These are phyloP conservation scores for Agraylea sexmaculata DNA, from an alignment of 1,140 invertebrate genomes.

Conservation along the genomic window DNA sequence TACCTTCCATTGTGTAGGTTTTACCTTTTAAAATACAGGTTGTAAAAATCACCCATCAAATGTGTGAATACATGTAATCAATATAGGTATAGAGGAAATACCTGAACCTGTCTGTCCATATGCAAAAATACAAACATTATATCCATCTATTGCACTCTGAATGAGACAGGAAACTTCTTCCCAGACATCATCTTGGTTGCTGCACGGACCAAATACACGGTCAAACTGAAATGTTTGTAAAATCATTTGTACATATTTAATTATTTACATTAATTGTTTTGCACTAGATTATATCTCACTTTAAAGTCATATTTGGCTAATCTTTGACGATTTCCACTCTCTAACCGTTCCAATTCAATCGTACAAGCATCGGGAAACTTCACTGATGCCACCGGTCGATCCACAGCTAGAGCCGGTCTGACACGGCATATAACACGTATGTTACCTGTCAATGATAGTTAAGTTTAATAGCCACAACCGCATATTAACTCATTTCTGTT, in stretches of 20 bases:
- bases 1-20: conserved; percentile 47
- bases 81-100: too few species aligned
- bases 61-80: too few species aligned
- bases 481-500: too few species aligned
- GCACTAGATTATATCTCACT: conserved; percentile 22
- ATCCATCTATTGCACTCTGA: conserved; percentile 62
- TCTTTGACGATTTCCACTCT: conserved; percentile 27
- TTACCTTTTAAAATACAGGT: too few species aligned
- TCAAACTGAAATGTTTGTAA: conserved; percentile 25
- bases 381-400: conserved; percentile 31
- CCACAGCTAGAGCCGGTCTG: conserved; percentile 43
- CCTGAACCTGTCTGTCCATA: conserved; percentile 66
- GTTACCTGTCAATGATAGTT: conserved; percentile 53
- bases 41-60: too few species aligned
- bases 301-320: conserved; percentile 46
- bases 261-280: conserved; percentile 40
- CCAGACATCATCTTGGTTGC: conserved; percentile 20
- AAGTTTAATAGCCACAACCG: too few species aligned
- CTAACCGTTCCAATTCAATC: conserved; percentile 38
- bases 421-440: conserved; percentile 69
- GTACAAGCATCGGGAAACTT: conserved; percentile 44
- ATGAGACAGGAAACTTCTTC: conserved; percentile 32
- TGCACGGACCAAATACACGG: conserved; percentile 18
- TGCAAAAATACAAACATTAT: conserved; percentile 70
- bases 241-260: too few species aligned